phyloP scores from a whole-genome alignment of 2,888 invertebrate genomes.

The Ecdyonurus torrentis region DNA sequence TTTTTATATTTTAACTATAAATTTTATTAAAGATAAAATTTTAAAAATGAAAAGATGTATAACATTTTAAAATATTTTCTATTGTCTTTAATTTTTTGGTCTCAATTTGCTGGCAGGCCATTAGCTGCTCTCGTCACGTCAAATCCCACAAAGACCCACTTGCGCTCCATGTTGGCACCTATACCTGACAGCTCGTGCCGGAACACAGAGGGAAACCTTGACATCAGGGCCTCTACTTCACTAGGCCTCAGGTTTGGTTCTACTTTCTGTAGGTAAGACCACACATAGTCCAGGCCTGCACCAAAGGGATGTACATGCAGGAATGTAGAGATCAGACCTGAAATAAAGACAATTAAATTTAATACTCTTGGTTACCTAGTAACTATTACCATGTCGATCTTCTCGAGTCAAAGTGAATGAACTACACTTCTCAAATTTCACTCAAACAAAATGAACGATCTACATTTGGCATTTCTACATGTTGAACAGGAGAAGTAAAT shows the following conservation, averaged over 20 bases:
- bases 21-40: too few species aligned
- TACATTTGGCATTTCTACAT: not conserved
- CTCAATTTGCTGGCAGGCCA: too few species aligned
- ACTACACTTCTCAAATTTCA: too few species aligned
- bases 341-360: constrained; percentile 13
- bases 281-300: constrained; percentile 76
- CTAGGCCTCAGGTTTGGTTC: constrained; percentile 52
- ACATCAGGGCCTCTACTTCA: constrained; percentile 60
- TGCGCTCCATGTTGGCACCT: constrained; percentile 68
- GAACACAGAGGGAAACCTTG: constrained; percentile 64
- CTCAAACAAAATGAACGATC: too few species aligned
- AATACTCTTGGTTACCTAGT: too few species aligned
- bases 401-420: too few species aligned
- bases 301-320: constrained; percentile 87
- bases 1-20: too few species aligned
- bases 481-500: too few species aligned
- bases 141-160: constrained; percentile 75
- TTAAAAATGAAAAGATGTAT: too few species aligned
- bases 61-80: too few species aligned
- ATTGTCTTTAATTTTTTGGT: too few species aligned
- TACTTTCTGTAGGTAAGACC: constrained; percentile 75
- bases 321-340: constrained; percentile 68
- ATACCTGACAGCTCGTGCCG: constrained; percentile 60
- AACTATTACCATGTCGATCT: too few species aligned
- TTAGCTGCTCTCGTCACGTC: not conserved